Evolutionary conservation across 2,888 invertebrate species (phyloP).

Genomic region (Adelphocoris suturalis): DNA sequence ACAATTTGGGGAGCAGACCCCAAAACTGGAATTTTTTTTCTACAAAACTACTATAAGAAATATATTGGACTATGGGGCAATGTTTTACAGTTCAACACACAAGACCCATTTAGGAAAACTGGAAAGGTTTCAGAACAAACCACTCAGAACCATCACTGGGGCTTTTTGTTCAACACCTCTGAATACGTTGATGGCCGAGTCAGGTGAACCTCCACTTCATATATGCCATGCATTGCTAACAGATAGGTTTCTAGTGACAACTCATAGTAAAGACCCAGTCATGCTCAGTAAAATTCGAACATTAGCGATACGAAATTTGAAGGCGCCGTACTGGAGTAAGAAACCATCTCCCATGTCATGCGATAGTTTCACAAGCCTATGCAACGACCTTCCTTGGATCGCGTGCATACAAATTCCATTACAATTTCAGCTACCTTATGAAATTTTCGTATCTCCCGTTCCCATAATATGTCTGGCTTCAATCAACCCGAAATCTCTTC

Average conservation of each 20-base stretch:
- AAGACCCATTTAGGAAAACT: no score
- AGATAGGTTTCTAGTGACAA: neutral
- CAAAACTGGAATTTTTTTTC: no score
- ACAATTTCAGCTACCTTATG: neutral
- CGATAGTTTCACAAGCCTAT: neutral
- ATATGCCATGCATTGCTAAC: neutral
- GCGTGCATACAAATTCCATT: neutral
- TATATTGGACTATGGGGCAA: no score
- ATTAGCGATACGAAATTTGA: neutral
- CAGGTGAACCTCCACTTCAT: neutral
- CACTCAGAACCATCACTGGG: conserved; percentile 3
- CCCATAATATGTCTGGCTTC: neutral
- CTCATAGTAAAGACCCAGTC: neutral
- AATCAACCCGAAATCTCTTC: no score
- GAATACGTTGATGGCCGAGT: neutral
- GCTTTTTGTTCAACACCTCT: neutral
- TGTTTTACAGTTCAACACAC: no score
- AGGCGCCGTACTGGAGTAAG: neutral
- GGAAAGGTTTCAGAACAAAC: no score
- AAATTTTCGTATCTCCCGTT: neutral
- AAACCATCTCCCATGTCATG: no score
- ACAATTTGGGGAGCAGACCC: no score
- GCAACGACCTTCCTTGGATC: neutral
- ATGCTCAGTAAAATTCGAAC: neutral
- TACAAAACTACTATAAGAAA: no score